These are phyloP conservation scores for Pituophis catenifer DNA, from an alignment of 2,113 vertebrate genomes.

Conservation along the genomic window DNA sequence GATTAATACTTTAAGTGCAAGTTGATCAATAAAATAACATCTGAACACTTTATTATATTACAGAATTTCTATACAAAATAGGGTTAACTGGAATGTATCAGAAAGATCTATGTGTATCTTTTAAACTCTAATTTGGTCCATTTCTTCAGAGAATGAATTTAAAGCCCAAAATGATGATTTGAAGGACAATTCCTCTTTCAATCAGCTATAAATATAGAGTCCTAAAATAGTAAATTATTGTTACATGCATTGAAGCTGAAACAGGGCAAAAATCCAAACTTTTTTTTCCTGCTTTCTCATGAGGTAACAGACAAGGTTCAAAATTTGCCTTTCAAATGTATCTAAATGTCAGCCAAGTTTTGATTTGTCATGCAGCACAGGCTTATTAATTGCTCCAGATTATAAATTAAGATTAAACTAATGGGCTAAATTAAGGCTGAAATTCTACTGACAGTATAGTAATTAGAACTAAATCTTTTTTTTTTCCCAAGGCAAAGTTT, in stretches of 20 bases:
- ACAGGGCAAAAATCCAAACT: neutral
- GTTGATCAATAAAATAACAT: neutral
- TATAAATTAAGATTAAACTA: slow-evolving; percentile 3
- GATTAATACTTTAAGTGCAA: neutral
- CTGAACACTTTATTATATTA: neutral
- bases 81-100: neutral
- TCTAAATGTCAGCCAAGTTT: slow-evolving; percentile 12
- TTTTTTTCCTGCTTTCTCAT: neutral
- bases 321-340: neutral
- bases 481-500: neutral
- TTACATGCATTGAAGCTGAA: neutral
- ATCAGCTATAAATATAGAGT: neutral
- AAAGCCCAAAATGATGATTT: neutral
- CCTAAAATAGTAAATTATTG: slow-evolving; percentile 8
- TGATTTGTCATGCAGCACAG: slow-evolving; percentile 2
- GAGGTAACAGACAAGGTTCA: slow-evolving; percentile 2
- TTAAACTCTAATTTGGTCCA: neutral
- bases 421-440: neutral
- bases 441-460: slow-evolving; percentile 7
- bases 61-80: neutral
- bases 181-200: neutral
- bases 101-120: neutral
- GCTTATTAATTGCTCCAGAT: slow-evolving; percentile 14
- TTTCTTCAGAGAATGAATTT: neutral
- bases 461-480: slow-evolving; percentile 17